Base-by-base conservation (phyloP, 2,113 vertebrate genomes). In the Aegotheles bennettii region DNA sequence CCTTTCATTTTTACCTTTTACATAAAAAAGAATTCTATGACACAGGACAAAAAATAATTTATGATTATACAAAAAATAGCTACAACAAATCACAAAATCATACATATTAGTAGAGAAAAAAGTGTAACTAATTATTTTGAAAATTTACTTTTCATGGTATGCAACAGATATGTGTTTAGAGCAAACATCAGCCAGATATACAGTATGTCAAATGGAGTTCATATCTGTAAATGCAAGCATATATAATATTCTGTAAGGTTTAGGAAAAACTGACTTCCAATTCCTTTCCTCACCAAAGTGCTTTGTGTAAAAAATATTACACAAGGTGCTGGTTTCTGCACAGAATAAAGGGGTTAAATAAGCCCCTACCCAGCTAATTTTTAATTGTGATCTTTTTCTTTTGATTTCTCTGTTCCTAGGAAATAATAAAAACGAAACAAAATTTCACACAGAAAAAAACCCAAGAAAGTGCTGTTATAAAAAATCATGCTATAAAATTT, bases 1-100 rank as follows among this genome's bases (percentile, higher is more conserved):
- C 61, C 90, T 96, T 98, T 98, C 94, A 97, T 9, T 97, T 98
- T 97, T 89, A 95, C 77, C 89, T 97, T 97, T 97, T 94, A 97
- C 94, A 96, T 97, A 84, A 96, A 97, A 92, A 97, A 97, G 83
- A 89, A 97, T 95, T 97, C 97, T 94, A 97, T 90, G 70, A 96
- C 97, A 98, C 83, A 96, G 95, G 81, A 97, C 76, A 97, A 98
- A n/a, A 95, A 98, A 98, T 98, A 98, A 98, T 89, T 98, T 98
- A 98, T 10, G 84, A 98, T 98, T 97, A 97, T 96, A 98, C 94
- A 96, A 98, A 98, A 98, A 97, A 96, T 96, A 98, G 95, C 94
- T 97, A 90, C 97, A 98, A 97, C 85, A 97, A 97, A 98, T 98
- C 97, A 98, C 80, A 97, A 97, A 97, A 97, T 94, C 95, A 97